Base-by-base conservation (phyloP, 2,113 vertebrate genomes). In the Eulacestoma nigropectus region DNA sequence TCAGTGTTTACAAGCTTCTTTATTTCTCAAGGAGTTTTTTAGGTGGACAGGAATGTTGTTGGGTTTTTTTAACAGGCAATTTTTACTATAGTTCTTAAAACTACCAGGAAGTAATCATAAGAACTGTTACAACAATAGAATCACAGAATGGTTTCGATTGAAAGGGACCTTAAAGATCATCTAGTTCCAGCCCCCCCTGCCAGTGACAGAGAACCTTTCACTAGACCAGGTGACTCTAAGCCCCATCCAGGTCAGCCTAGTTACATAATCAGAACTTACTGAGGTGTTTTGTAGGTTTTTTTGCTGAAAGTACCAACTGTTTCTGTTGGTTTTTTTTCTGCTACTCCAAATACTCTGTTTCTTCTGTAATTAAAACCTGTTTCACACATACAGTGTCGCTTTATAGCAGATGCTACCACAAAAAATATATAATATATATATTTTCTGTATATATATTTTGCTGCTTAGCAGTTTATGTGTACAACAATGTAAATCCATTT, bases 161-260 rank as follows among this genome's bases (percentile, higher is more conserved):
- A 59, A 46, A 81, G 15, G 29, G 29, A 13, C 16, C 10, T 56
- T 56, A 42, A 49, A 32, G 9, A 41, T 35, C 14, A 32, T 12
- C 11, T 49, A 56, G 17, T 32, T 49, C 9, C 13, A 47, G 7
- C 4, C 6, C 4, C 2, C 11, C 0, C 20, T 63, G 16, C 23
- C 25, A 32, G 26, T 68, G 37, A 22, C 53, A 60, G 14, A 17
- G n/a, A 80, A 19, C 13, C 9, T 56, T 64, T 9, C 33, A 50
- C 18, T 57, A 23, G 22, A 27, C 10, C 12, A 57, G 32, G 27
- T 65, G 22, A 25, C 26, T 56, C 7, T 33, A 42, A 65, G 42
- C 11, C 44, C 32, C 18, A 50, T 37, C 33, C 16, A 44, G 26
- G 6, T 4, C 42, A 21, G 10, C 11, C 42, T 56, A 10, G 7